Evolutionary conservation across 2,113 vertebrate species (phyloP), one percentile per base, ranked within the genome.

Genomic region (Anhinga anhinga): DNA sequence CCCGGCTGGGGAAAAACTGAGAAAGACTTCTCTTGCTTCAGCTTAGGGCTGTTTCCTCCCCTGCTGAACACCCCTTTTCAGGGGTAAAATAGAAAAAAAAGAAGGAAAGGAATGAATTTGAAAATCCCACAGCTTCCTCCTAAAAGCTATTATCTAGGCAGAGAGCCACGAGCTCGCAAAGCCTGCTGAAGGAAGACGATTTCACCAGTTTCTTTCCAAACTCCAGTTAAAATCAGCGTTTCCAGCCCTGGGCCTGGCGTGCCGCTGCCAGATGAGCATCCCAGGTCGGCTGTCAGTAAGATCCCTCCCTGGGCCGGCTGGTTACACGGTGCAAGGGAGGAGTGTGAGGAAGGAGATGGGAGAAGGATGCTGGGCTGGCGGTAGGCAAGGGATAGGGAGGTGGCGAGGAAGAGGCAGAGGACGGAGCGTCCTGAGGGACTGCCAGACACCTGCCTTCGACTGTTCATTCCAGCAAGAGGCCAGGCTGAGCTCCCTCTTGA

Each of bases 121-220:
- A 90, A 90, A 94, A 82, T 69, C 92, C 66, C 53, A 69, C 87
- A 90, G 27, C 66, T 91, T 94, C 53, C 66, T 84, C 3, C 1
- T 59, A 80, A 92, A 91, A 92, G 61, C 65, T 90, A 27, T 88
- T 93, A 71, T 36, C 86, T 74, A 94, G 87, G 90, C 78, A 87
- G 49, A 85, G 49, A 82, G 70, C 84, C 91, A 93, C 0, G 8
- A 82, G 65, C 78, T 85, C 6, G 1, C 34, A 50, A 82, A 91
- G 58, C 58, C 70, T 82, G 82, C 78, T 65, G 62, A 85, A 86
- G 61, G 74, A 88, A 88, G 82, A 88, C 53, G 53, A 86, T 77
- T 94, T 87, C 40, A 74, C 38, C 5, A 30, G 26, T 20, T 93
- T 78, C 45, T 67, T 83, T 42, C 65, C 79, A 88, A 88, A 62